These are phyloP conservation scores for Epirrita christyi DNA, from an alignment of 2,888 invertebrate species.

Conservation along the genomic window DNA sequence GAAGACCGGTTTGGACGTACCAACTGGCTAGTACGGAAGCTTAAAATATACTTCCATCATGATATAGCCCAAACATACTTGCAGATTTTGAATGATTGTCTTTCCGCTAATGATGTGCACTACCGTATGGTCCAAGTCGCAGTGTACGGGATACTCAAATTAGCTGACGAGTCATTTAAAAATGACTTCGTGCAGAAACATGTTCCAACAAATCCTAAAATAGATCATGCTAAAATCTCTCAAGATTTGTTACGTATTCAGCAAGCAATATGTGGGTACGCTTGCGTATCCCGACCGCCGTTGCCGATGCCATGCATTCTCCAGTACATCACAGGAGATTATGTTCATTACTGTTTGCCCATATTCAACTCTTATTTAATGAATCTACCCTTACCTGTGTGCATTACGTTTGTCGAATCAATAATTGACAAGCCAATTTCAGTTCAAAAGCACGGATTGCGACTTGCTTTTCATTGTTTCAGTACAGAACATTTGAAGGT, in stretches of 20 bases:
- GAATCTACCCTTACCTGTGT: conserved; percentile 48
- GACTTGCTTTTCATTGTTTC: conserved; percentile 58
- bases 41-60: conserved; percentile 24
- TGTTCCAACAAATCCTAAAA: conserved; percentile 51
- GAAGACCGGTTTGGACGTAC: conserved; percentile 6
- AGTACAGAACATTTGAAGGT: conserved; percentile 47
- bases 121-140: conserved; percentile 31
- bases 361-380: conserved; percentile 53
- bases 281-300: conserved; percentile 55
- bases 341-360: conserved; percentile 54
- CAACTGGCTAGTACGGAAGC: conserved; percentile 22
- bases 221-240: conserved; percentile 47
- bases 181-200: conserved; percentile 50
- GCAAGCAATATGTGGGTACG: conserved; percentile 56
- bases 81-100: conserved; percentile 24
- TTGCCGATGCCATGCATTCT: conserved; percentile 48
- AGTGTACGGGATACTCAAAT: conserved; percentile 53
- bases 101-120: conserved; percentile 13
- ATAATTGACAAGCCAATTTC: conserved; percentile 56
- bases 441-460: conserved; percentile 61
- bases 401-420: conserved; percentile 50
- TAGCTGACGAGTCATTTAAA: conserved; percentile 48
- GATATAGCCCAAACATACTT: conserved; percentile 25
- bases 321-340: conserved; percentile 59
- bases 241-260: conserved; percentile 47